Evolutionary conservation across 2,888 invertebrate species (phyloP), one percentile per base, ranked within the genome.

Genomic region (Odontocolon sp.): DNA sequence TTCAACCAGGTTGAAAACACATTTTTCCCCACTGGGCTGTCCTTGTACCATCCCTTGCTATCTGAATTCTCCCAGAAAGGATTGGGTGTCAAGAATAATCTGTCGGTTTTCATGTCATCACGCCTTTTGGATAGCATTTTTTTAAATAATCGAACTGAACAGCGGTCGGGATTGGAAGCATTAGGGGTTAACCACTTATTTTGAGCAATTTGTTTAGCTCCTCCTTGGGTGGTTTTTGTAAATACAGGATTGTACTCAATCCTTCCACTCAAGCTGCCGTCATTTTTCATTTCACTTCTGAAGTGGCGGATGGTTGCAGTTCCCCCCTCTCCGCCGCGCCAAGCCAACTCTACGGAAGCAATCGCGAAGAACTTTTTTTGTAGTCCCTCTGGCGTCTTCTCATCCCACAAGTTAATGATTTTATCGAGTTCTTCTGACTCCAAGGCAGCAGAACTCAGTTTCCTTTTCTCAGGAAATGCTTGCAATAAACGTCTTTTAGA

Each of bases 181-280:
- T 81, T 81, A 59, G 47, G 6, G 26, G 56, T 71, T 9, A 82
- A 38, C 79, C 80, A 80, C 28, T 79, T 79, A 38, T 76, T 79
- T 26, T 72, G 59, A 2, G 75, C 8, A 9, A 16, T 54, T 50
- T 66, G 78, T 38, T 70, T 38, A 11, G 23, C 33, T 11, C 72
- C 76, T 38, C 71, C 76, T 80, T 82, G 74, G 4, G 36, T 9
- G 26, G 72, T 79, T 74, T 81, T 82, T 11, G 68, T 66, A 64
- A 81, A 82, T 40, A 75, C 56, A 6, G 81, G 75, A 61, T 81
- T 81, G 56, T 81, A 81, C 71, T 78, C 80, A 47, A 81, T 59
- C 26, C 68, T 57, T 23, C 59, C 78, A 52, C 73, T 79, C 6
- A 52, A 9, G 11, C 21, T 45, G 9, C 74, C 78, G 31, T 64